Percentiles rank a stretch among this genome's conserved stretches.
These are phyloP conservation scores for Drosophila sordidula DNA, from an alignment of 2,888 invertebrate genomes.

Conservation along the genomic window DNA sequence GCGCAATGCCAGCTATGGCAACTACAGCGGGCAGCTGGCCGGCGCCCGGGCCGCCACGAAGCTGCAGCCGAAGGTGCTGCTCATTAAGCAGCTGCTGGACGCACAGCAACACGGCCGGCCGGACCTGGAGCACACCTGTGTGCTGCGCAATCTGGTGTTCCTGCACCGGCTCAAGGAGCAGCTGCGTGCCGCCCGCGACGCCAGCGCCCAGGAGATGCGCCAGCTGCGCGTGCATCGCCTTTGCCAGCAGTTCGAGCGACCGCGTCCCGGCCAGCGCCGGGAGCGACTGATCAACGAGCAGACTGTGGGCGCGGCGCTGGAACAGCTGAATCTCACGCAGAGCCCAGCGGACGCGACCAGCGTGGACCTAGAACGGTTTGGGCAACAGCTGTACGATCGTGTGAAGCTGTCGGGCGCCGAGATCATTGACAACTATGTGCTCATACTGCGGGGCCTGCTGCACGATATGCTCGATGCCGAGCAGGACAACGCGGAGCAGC, in stretches of 20 bases:
- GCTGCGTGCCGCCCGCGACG: conserved; percentile 60
- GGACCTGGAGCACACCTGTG: conserved; percentile 52
- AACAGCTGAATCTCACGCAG: conserved; percentile 41
- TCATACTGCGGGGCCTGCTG: conserved; percentile 66
- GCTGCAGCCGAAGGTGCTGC: conserved; percentile 68
- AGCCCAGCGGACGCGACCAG: conserved; percentile 6
- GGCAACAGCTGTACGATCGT: conserved; percentile 64
- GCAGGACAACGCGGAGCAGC: conserved; percentile 34
- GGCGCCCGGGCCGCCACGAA: conserved; percentile 37
- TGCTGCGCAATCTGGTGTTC: conserved; percentile 73
- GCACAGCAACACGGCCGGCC: conserved; percentile 25
- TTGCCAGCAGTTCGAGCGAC: conserved; percentile 70
- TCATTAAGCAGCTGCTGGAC: conserved; percentile 78
- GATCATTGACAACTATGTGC: conserved; percentile 78
- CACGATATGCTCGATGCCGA: conserved; percentile 73
- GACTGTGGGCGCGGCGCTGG: conserved; percentile 48
- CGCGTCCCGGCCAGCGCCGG: conserved; percentile 2
- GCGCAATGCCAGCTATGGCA: conserved; percentile 33
- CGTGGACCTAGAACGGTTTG: conserved; percentile 65
- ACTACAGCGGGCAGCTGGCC: conserved; percentile 49
- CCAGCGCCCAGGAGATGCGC: conserved; percentile 72
- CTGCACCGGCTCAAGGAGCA: conserved; percentile 62
- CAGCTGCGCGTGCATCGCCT: conserved; percentile 72
- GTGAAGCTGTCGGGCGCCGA: conserved; percentile 71
- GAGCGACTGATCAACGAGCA: conserved; percentile 57